A percentile compares a stretch with the other conserved stretches of the same genome.
Evolutionary conservation across 1,140 invertebrate species (phyloP).

Genomic region (Globodera rostochiensis): DNA sequence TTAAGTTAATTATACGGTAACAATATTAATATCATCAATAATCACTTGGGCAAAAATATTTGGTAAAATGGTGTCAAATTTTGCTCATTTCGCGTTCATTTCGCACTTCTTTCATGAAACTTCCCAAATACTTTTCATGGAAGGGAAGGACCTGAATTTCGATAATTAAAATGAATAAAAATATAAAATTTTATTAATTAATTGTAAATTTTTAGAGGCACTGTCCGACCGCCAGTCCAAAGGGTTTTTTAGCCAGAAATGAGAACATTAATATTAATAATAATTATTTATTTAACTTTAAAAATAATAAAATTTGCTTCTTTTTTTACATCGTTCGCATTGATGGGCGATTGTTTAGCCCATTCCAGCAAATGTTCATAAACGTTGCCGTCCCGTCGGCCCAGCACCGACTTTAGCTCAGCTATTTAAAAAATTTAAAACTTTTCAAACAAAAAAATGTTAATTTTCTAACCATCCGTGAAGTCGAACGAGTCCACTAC

Average conservation of each 20-base stretch:
- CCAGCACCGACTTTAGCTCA: constrained; percentile 80
- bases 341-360: constrained; percentile 82
- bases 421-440: too few species aligned
- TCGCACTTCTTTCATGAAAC: constrained; percentile 28
- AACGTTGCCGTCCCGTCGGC: constrained; percentile 85
- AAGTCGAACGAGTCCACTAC: constrained; percentile 89
- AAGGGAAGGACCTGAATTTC: constrained; percentile 27
- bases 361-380: constrained; percentile 84
- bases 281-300: not conserved
- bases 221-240: too few species aligned
- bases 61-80: not conserved
- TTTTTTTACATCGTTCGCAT: constrained; percentile 71
- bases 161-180: not conserved
- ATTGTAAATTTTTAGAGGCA: not conserved
- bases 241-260: too few species aligned
- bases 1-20: too few species aligned
- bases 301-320: not conserved
- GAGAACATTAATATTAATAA: not conserved
- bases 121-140: constrained; percentile 36
- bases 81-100: constrained; percentile 20
- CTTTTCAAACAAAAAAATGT: too few species aligned
- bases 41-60: too few species aligned
- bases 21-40: too few species aligned
- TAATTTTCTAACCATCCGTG: constrained; percentile 71
- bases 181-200: not conserved